These are phyloP conservation scores for Leuctra nigra DNA, from an alignment of 2,888 invertebrate genomes.

Conservation along the genomic window DNA sequence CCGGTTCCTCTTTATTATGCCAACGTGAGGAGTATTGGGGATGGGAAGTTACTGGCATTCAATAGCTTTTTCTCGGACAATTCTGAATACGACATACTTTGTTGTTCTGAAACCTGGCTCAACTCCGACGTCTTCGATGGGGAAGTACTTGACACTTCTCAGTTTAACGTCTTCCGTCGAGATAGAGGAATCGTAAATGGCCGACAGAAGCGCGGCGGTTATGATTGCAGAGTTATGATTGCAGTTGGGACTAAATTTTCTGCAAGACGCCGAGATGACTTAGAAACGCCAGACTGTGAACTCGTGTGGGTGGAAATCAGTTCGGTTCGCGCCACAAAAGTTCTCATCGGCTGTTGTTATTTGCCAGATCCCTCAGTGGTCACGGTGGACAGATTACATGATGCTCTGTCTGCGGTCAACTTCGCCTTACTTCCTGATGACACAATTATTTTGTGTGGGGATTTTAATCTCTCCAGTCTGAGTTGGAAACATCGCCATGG, in stretches of 20 bases:
- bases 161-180: neutral
- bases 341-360: neutral
- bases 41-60: neutral
- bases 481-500: too few species aligned
- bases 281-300: neutral
- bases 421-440: neutral
- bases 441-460: neutral
- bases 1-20: too few species aligned
- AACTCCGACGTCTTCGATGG: neutral
- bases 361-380: neutral
- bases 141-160: neutral
- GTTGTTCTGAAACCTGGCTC: neutral
- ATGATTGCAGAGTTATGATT: neutral
- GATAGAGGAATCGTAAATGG: neutral
- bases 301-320: neutral
- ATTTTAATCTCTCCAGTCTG: neutral
- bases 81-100: neutral
- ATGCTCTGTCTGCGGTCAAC: neutral
- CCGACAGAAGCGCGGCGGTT: neutral
- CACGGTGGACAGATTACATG: neutral
- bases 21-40: neutral
- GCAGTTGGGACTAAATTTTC: neutral
- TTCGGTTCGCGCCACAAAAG: neutral
- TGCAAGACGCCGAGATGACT: neutral
- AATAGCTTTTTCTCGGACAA: neutral